Conservation (phyloP, 2,797 vertebrate species). For the Triplophysa bombifrons region DNA sequence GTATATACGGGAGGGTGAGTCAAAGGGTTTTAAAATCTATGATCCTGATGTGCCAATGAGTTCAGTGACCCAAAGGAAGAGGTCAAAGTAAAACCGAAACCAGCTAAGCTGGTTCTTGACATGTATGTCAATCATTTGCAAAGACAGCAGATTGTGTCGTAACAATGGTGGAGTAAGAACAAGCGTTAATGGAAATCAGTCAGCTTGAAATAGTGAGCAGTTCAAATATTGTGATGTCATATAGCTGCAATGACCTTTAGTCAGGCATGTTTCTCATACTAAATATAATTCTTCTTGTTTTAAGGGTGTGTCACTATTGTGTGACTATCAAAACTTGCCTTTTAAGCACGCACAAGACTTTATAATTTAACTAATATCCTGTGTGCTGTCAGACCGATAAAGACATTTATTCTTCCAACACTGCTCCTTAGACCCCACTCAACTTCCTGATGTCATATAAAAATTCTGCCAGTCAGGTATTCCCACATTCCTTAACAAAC, state of each 20-base stretch:
- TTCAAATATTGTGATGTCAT: not conserved
- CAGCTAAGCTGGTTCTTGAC: constrained; percentile 60
- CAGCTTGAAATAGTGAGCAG: not conserved
- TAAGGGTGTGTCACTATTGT: constrained; percentile 19
- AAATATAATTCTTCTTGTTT: not conserved
- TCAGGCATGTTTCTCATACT: not conserved
- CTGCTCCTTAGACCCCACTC: constrained; percentile 51
- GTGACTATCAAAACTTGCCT: constrained; percentile 24
- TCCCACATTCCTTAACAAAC: constrained; percentile 72
- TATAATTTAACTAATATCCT: not conserved
- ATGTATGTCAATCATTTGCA: constrained; percentile 1
- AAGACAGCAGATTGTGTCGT: not conserved
- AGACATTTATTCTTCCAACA: not conserved
- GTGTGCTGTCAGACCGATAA: not conserved
- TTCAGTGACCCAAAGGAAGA: not conserved
- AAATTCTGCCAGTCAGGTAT: constrained; percentile 68
- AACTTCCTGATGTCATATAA: constrained; percentile 66
- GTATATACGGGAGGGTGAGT: not conserved
- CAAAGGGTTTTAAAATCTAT: constrained; percentile 1
- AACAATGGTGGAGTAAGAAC: not conserved
- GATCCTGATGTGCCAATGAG: constrained; percentile 5
- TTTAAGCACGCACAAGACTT: not conserved
- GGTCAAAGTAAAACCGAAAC: constrained; percentile 59
- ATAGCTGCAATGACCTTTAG: not conserved
- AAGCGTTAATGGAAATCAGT: not conserved